Evolutionary conservation across 2,797 vertebrate species (phyloP), one percentile per base, ranked within the genome.

Genomic region (Erpetoichthys calabaricus): DNA sequence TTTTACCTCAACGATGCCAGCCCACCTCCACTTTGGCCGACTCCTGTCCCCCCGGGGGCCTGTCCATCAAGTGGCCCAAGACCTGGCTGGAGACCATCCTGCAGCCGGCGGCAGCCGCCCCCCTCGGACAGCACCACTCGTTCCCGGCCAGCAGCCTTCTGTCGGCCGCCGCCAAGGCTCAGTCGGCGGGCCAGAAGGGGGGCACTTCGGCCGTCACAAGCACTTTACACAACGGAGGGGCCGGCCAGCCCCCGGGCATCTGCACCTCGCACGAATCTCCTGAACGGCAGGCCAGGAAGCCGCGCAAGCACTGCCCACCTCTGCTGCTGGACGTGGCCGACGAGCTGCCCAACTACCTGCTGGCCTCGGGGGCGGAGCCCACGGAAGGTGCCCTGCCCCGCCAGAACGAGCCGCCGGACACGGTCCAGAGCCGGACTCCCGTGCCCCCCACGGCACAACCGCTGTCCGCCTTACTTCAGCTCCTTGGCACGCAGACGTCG

Each of bases 121-220:
- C 89, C 90, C 25, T 25, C 25, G 25, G 25, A 2, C 80, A 80
- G 68, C 73, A 65, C 65, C 74, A 80, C 63, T 84, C 91, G 45
- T 94, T 92, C 69, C 89, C 90, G 6, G 88, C 92, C 55, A 92
- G 91, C 68, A 92, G 82, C 67, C 75, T 94, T 55, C 88, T 94
- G 46, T 91, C 89, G 25, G 90, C 88, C 4, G 91, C 91, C 3
- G 89, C 91, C 69, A 91, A 90, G 79, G 90, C 90, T 70, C 90
- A 94, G 77, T 74, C 89, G 73, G 85, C 84, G 55, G 86, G 71
- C 75, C 86, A 88, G 83, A 78, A 79, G 73, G 25, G 25, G 25
- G 58, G 69, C 45, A 55, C 61, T 7, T 64, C 68, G 64, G 25
- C 25, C 25, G 62, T 67, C 69, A 63, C 73, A 73, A 91, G 91